A percentile compares a stretch with the other conserved stretches of the same genome.
These are phyloP conservation scores for Axis porcinus DNA, from an alignment of 2,113 vertebrate genomes.

Conservation along the genomic window DNA sequence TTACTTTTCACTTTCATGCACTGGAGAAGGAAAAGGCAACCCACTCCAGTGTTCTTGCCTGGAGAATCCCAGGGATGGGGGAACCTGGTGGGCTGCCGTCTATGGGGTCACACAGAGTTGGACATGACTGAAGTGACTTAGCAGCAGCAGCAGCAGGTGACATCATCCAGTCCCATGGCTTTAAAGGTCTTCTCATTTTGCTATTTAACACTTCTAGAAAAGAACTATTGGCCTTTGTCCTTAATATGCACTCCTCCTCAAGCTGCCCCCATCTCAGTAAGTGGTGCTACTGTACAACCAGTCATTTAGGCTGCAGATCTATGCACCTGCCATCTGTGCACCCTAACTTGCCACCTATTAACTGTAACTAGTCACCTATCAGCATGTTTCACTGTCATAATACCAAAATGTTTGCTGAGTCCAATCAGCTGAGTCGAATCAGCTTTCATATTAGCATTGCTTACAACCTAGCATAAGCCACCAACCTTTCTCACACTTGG, in stretches of 20 bases:
- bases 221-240: background rate
- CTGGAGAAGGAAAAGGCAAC: no score
- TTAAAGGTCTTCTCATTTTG: background rate
- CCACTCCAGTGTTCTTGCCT: no score
- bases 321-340: background rate
- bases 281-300: background rate
- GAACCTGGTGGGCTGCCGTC: no score
- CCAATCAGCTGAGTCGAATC: background rate
- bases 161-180: background rate
- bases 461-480: background rate
- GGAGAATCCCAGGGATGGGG: no score
- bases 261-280: background rate
- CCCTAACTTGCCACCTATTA: background rate
- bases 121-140: no score
- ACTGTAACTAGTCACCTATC: background rate
- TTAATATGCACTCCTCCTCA: background rate
- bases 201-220: background rate
- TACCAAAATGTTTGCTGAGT: background rate
- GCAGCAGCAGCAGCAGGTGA: background rate
- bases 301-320: background rate
- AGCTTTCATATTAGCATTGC: background rate
- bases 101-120: no score
- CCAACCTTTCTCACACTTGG: background rate
- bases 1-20: no score
- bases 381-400: background rate